Conservation (phyloP, 2,797 vertebrate species). For the Lepidocolaptes lacrymiger region DNA sequence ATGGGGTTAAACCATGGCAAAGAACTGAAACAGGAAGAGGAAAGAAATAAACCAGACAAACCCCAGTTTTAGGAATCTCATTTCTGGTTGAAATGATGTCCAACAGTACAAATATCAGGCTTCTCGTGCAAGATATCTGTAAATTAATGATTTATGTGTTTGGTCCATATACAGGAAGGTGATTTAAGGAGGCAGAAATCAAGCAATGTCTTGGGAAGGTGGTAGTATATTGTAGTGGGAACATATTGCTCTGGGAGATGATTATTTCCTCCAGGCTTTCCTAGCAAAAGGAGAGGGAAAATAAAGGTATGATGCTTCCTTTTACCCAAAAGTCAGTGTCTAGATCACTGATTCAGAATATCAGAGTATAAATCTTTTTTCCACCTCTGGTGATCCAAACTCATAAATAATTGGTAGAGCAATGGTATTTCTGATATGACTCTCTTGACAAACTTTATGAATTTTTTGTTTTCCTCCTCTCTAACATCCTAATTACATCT, state of each 20-base stretch:
- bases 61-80: background rate
- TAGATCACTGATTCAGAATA: background rate
- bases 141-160: background rate
- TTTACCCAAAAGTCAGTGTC: background rate
- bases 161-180: background rate
- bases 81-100: background rate
- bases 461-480: background rate
- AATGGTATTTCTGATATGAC: background rate
- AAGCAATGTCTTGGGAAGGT: background rate
- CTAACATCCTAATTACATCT: background rate
- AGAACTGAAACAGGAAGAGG: background rate
- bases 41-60: background rate
- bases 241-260: background rate
- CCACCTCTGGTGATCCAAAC: background rate
- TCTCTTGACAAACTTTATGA: background rate
- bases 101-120: background rate
- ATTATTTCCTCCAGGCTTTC: background rate
- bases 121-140: background rate
- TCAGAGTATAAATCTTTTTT: background rate
- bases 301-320: background rate
- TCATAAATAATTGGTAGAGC: background rate
- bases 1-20: background rate
- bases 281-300: background rate
- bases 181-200: background rate
- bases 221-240: background rate